A percentile compares a stretch with the other conserved stretches of the same genome.
These are phyloP conservation scores for Biston stratarius DNA, from an alignment of 2,888 invertebrate species.

Conservation along the genomic window DNA sequence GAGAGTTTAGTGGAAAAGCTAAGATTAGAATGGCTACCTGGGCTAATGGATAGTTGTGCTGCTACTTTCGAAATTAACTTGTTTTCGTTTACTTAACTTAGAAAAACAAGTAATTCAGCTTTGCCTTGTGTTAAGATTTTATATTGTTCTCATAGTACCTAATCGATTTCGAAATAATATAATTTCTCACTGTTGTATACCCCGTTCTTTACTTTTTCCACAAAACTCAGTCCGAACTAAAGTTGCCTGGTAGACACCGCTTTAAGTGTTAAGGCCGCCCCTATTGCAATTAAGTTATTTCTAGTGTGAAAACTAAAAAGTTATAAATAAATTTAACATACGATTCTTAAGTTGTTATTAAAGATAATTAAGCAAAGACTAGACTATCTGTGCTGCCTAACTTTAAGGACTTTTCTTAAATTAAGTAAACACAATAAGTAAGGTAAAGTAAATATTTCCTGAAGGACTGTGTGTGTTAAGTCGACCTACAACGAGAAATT, in stretches of 20 bases:
- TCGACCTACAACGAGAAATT: not conserved
- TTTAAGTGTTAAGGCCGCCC: too few relatives aligned
- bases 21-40: slow-evolving; percentile 44
- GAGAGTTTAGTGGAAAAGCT: slow-evolving; percentile 36
- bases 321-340: not conserved
- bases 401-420: not conserved
- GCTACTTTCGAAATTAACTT: slow-evolving; percentile 24
- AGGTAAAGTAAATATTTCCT: slow-evolving; percentile 2
- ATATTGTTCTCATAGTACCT: too few relatives aligned
- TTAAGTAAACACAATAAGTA: not conserved
- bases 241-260: too few relatives aligned
- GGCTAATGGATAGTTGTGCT: slow-evolving; percentile 46
- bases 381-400: not conserved
- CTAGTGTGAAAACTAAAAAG: too few relatives aligned
- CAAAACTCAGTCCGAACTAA: too few relatives aligned
- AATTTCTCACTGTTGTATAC: too few relatives aligned
- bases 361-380: not conserved
- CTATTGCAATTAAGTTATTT: too few relatives aligned
- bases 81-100: not conserved
- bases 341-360: not conserved
- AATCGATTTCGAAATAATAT: too few relatives aligned
- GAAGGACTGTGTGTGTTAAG: not conserved
- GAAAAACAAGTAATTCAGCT: not conserved
- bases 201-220: too few relatives aligned
- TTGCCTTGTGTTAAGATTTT: too few relatives aligned